Evolutionary conservation across 2,113 vertebrate species (phyloP).

Genomic region (Arizona elegans): DNA sequence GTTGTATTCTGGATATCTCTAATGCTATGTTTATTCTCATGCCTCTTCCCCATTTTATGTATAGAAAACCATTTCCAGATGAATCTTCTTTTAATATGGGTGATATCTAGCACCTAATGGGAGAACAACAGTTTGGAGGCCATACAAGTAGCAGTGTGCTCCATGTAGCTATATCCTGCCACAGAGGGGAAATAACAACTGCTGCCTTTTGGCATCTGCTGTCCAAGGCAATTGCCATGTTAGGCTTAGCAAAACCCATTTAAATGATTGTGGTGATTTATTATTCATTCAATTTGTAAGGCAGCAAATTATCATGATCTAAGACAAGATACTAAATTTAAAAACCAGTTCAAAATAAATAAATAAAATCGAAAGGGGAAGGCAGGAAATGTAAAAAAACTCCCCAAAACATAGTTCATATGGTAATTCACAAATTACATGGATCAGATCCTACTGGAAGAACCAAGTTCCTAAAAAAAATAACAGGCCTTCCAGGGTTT

Average conservation of each 20-base stretch:
- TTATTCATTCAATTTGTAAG: neutral
- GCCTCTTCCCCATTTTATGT: neutral
- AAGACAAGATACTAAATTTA: neutral
- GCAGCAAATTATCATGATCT: neutral
- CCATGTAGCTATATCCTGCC: neutral
- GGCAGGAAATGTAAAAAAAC: neutral
- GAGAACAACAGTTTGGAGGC: neutral
- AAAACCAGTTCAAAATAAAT: neutral
- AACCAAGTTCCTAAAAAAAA: neutral
- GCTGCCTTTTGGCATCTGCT: neutral
- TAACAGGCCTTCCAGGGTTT: neutral
- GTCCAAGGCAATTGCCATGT: neutral
- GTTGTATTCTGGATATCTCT: neutral
- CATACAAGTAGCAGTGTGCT: neutral
- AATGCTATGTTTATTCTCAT: neutral
- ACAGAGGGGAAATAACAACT: neutral
- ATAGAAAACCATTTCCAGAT: neutral
- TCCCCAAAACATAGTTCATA: neutral
- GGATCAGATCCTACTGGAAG: neutral
- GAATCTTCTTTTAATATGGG: neutral
- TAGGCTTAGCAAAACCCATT: neutral
- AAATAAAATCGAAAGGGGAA: neutral
- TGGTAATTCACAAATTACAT: neutral
- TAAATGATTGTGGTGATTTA: neutral
- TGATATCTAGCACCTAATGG: neutral